Base-by-base conservation (phyloP, 2,113 vertebrate species). In the Oriolus oriolus region DNA sequence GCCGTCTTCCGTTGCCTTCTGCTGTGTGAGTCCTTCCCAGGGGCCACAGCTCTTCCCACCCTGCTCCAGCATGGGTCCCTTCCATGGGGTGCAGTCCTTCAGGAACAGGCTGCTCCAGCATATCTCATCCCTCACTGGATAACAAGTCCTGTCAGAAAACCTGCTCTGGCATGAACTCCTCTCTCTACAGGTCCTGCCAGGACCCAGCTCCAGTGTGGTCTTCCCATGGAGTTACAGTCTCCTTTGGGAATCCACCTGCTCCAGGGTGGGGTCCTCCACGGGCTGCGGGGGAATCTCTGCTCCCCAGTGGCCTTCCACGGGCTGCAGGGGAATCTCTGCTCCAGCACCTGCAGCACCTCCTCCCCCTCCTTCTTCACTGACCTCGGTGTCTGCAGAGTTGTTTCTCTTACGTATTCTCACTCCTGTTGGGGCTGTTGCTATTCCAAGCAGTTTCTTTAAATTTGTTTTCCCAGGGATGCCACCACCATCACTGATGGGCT, bases 201-300 rank as follows among this genome's bases (percentile, higher is more conserved):
- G 26, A 49, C 7, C 31, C 56, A 16, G 18, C 35, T 33, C 6
- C 39, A 37, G 9, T 11, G 35, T 33, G 11, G 31, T 22, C 35
- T 70, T 33, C 22, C 56, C 10, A 23, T 8, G 13, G 52, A 54
- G 35, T 42, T 11, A 28, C 3, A 70, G 18, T 10, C 8, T 63
- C 41, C 1, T 0, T 4, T 41, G 47, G 30, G 53, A 22, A 57
- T 37, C 7, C 14, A 22, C 4, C 8, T 28, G 52, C 18, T 74
- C 19, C 53, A 39, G 21, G 1, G 7, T 21, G 22, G 18, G 6
- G 2, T 28, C 11, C 59, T 65, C 7, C 31, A 6, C 1, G 12
- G 50, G 22, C 59, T 81, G 42, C 4, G 11, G 49, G 41, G 12
- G 30, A 11, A 41, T 47, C 42, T 41, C 26, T 80, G 21, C 66